Percentiles rank a stretch among this genome's conserved stretches.
These are phyloP conservation scores for Gymnocypris eckloni DNA, from an alignment of 2,797 vertebrate species.

Conservation along the genomic window DNA sequence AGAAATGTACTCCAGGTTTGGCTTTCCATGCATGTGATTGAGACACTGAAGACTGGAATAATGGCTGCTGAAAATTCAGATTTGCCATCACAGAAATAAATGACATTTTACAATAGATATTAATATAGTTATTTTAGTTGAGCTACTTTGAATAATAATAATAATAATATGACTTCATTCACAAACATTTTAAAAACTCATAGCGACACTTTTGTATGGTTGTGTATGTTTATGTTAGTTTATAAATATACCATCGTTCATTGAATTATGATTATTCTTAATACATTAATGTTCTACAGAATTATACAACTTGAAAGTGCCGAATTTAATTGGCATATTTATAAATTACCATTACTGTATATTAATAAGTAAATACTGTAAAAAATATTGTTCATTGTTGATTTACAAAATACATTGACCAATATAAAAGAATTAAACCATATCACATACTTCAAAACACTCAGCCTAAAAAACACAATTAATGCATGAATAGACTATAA, in stretches of 20 bases:
- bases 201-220: neutral
- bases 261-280: neutral
- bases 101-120: neutral
- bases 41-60: neutral
- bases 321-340: neutral
- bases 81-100: neutral
- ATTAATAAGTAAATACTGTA: neutral
- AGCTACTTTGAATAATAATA: neutral
- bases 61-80: neutral
- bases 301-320: neutral
- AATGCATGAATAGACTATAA: neutral
- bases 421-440: neutral
- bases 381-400: neutral
- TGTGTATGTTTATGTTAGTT: neutral
- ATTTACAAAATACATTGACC: neutral
- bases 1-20: neutral
- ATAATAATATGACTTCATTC: neutral
- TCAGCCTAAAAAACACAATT: slow-evolving; percentile 7
- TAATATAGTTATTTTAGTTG: neutral
- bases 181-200: neutral
- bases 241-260: neutral
- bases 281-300: neutral
- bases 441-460: neutral
- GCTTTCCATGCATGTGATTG: neutral
- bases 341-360: neutral